phyloP scores from a whole-genome alignment of 2,888 invertebrate genomes.

The Noctua pronuba region DNA sequence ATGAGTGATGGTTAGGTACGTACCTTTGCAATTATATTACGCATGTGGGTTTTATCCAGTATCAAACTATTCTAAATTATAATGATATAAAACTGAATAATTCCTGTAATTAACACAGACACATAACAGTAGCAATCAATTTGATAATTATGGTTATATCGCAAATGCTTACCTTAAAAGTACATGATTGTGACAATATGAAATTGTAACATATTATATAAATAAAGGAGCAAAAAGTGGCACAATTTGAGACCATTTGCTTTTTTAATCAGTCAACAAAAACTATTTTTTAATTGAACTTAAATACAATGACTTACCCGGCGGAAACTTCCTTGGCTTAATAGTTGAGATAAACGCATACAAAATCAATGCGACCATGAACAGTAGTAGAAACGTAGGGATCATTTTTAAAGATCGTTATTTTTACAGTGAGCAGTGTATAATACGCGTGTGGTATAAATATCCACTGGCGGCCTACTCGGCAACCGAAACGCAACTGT shows the following conservation, averaged over 20 bases:
- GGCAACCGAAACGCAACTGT: constrained; percentile 69
- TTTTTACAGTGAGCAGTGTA: constrained; percentile 53
- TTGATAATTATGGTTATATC: background rate
- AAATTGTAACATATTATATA: background rate
- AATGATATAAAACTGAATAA: background rate
- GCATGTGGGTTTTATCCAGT: background rate
- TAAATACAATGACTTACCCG: constrained; percentile 79
- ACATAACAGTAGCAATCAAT: background rate
- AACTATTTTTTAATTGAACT: background rate
- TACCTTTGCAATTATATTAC: background rate
- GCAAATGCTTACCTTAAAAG: background rate
- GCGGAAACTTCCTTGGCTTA: constrained; percentile 88
- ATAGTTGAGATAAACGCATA: constrained; percentile 66
- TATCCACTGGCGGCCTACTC: constrained; percentile 67
- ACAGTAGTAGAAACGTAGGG: constrained; percentile 54
- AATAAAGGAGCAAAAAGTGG: constrained; percentile 10
- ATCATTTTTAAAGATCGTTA: constrained; percentile 66
- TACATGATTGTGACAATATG: background rate
- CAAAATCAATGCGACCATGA: constrained; percentile 62
- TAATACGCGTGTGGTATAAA: constrained; percentile 60
- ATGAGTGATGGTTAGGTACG: background rate
- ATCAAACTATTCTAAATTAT: background rate
- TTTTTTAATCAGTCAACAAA: background rate
- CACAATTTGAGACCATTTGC: background rate
- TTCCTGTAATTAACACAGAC: background rate